Base-by-base conservation (phyloP, 2,888 invertebrate species). In the Anodontia alba region DNA sequence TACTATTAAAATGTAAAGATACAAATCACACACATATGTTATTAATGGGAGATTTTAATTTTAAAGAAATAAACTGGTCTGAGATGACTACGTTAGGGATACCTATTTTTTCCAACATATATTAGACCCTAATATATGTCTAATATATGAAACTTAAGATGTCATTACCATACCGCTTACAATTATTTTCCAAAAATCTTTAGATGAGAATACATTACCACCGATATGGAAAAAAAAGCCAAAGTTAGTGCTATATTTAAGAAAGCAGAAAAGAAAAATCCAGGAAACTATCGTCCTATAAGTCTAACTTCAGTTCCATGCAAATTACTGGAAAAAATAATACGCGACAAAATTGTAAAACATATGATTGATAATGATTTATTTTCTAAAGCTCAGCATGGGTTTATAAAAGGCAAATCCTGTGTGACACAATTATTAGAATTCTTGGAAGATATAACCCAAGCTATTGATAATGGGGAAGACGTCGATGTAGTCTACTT, bases 291-390 rank as follows among this genome's bases (percentile, higher is more conserved):
- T 29, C 42, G 66, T 23, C 75, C 71, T 20, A 31, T 71, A n/a
- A 79, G 79, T 67, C 54, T 79, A 12, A 79, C 79, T 8, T 79
- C 66, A 38, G 66, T 76, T 23, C 67, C 46, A 7, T 76, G 76
- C 42, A 73, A 80, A 57, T 10, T 80, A 5, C 57, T 80, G 69
- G 76, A 76, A 38, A 75, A 62, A 29, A 62, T 80, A n/a, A 26
- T 74, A 1, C 66, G 68, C 29, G 73, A 73, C 20, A n/a, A 38
- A 38, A 38, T 38, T 38, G 38, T 38, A 38, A 38, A n/a, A n/a
- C n/a, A n/a, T n/a, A n/a, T n/a, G n/a, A n/a, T n/a, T n/a, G n/a
- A n/a, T n/a, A n/a, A n/a, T n/a, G n/a, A n/a, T n/a, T n/a, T n/a
- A n/a, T n/a, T n/a, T n/a, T n/a, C n/a, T n/a, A n/a, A n/a, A n/a